Evolutionary conservation across 2,888 invertebrate species (phyloP), one percentile per base, ranked within the genome.

Genomic region (Pandemis heparana): DNA sequence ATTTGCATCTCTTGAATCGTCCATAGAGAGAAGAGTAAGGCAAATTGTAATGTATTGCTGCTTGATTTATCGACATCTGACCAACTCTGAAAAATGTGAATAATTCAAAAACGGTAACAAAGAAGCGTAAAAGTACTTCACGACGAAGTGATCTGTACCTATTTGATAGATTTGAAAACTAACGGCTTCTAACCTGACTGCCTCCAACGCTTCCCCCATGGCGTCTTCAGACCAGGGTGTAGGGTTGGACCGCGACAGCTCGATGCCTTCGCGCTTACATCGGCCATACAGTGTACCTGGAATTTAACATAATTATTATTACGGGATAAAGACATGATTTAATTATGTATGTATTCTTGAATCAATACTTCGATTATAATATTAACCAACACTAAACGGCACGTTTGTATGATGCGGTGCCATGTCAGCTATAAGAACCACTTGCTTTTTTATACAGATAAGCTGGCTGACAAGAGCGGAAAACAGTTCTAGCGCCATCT

Each of bases 171-270:
- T 16, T 51, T 8, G 39, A 16, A 62, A 12, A 43, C 12, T 2
- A 12, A 43, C 4, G 41, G 41, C 38, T 48, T 39, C 14, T 80
- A 88, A 97, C 97, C 97, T 96, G 79, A 98, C 98, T 78, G 98
- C 97, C 88, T 98, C 98, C 61, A 98, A 94, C 32, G 98, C 98
- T 89, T 98, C 98, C 32, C 97, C 97, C 98, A 98, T 98, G 41
- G 98, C 98, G 85, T 97, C 97, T 87, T 98, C 98, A n/a, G 98
- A 97, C 98, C 98, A 98, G 10, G 98, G 98, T 61, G 98, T 97
- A n/a, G 98, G 97, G 93, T 97, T 97, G 71, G 97, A 97, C 79
- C 98, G 96, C 7, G 97, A 97, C 79, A 98, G 91, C 89, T 98
- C 98, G 80, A 98, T 98, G 64, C 98, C 98, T 88, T 98, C 98